Conservation (phyloP, 1,140 invertebrate genomes). For the Drosophila mayri region DNA sequence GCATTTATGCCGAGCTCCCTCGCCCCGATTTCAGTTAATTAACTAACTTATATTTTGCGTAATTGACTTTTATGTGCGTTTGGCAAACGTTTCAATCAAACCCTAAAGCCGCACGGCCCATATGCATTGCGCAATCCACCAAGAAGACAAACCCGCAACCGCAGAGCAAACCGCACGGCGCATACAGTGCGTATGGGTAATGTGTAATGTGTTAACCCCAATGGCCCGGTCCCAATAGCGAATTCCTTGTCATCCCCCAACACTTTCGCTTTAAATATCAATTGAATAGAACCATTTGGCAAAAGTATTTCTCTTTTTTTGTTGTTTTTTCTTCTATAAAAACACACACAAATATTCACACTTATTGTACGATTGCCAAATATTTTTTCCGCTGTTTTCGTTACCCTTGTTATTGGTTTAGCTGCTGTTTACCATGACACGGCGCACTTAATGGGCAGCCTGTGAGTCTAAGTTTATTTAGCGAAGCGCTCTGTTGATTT, state of each 20-base stretch:
- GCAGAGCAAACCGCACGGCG: constrained; percentile 44
- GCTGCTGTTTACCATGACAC: constrained; percentile 62
- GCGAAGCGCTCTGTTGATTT: constrained; percentile 68
- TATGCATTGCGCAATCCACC: constrained; percentile 6
- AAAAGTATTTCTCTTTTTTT: background rate
- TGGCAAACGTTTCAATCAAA: constrained; percentile 73
- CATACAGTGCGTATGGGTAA: constrained; percentile 44
- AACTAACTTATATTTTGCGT: constrained; percentile 67
- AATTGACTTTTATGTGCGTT: constrained; percentile 68
- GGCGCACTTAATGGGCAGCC: constrained; percentile 63
- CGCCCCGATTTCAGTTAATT: constrained; percentile 70
- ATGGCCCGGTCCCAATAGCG: constrained; percentile 15
- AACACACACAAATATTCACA: constrained; percentile 1
- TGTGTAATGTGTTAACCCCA: constrained; percentile 44
- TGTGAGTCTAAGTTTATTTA: constrained; percentile 64
- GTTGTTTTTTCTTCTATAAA: background rate
- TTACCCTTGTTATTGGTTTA: constrained; percentile 30
- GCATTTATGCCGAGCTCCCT: constrained; percentile 40
- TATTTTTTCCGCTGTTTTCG: constrained; percentile 1
- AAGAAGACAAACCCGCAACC: constrained; percentile 52
- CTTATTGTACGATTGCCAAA: constrained; percentile 44
- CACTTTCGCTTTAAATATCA: constrained; percentile 59
- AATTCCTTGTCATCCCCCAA: constrained; percentile 17
- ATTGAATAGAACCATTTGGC: constrained; percentile 40
- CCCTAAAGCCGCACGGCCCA: constrained; percentile 10